Conservation (phyloP, 2,888 invertebrate species). For the Cryptocephalus primarius region DNA sequence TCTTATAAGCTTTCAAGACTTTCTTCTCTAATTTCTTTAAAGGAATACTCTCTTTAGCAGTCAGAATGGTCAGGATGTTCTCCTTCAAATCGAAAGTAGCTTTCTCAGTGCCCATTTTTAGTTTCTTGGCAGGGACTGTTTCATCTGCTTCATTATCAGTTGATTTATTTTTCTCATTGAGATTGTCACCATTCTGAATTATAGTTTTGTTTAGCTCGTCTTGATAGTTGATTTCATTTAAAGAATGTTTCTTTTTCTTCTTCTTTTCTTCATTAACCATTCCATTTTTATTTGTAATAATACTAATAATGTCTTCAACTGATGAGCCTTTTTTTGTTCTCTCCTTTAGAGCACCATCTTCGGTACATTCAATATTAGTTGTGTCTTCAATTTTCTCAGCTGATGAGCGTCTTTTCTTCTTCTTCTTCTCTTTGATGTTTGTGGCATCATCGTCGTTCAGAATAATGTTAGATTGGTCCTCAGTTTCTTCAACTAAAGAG, state of each 20-base stretch:
- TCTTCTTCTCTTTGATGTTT: background rate
- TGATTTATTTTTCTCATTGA: background rate
- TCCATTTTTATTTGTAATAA: background rate
- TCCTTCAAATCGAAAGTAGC: conserved; percentile 19
- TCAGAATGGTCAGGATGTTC: conserved; percentile 25
- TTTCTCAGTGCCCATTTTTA: background rate
- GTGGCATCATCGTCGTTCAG: conserved; percentile 1
- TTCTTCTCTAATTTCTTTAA: conserved; percentile 68
- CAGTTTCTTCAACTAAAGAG: conserved; percentile 1
- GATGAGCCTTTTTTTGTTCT: background rate
- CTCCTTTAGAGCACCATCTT: background rate
- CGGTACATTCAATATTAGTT: background rate
- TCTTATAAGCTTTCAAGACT: conserved; percentile 53
- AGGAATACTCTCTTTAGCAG: conserved; percentile 50
- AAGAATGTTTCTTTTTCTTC: background rate
- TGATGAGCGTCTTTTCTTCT: background rate
- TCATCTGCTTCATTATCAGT: background rate
- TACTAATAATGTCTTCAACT: background rate
- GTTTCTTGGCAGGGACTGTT: background rate
- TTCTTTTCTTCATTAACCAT: background rate
- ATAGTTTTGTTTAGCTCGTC: background rate
- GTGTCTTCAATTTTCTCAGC: background rate
- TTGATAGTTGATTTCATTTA: background rate
- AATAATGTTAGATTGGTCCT: background rate
- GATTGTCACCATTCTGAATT: background rate